phyloP scores from a whole-genome alignment of 1,140 invertebrate species.

The Cyclina sinensis region DNA sequence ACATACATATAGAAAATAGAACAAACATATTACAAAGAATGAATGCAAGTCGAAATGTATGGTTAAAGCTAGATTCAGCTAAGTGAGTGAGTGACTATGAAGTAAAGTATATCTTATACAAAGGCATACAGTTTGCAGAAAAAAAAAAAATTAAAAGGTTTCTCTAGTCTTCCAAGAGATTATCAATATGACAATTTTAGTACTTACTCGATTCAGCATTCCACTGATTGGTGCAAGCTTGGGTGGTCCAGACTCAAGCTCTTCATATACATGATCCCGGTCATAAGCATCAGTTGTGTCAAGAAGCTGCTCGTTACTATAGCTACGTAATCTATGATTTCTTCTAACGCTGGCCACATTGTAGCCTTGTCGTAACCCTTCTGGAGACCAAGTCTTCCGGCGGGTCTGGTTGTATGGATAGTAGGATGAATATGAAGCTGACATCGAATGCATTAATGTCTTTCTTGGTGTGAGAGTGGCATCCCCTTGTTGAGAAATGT shows the following conservation, averaged over 20 bases:
- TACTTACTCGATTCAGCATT: slow-evolving; percentile 68
- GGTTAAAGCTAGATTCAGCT: no score
- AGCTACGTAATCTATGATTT: slow-evolving; percentile 50
- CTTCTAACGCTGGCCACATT: neutral
- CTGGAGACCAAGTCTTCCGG: slow-evolving; percentile 67
- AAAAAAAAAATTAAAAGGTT: no score
- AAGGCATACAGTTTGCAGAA: no score
- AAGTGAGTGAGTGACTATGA: no score
- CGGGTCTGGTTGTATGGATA: slow-evolving; percentile 37
- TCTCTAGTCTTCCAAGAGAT: no score
- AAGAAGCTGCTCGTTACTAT: slow-evolving; percentile 63
- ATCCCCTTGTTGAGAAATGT: slow-evolving; percentile 49
- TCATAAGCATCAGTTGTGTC: slow-evolving; percentile 10
- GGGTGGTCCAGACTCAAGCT: slow-evolving; percentile 67
- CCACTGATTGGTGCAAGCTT: slow-evolving; percentile 70
- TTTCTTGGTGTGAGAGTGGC: slow-evolving; percentile 39
- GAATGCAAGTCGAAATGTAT: no score
- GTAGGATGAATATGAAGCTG: slow-evolving; percentile 44
- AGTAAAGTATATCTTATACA: no score
- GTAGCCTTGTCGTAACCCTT: slow-evolving; percentile 41
- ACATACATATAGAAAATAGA: no score
- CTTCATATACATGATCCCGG: slow-evolving; percentile 56
- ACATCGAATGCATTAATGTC: slow-evolving; percentile 54
- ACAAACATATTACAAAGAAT: no score
- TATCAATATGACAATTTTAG: no score